Evolutionary conservation across 2,888 invertebrate genomes (phyloP).

Genomic region (Digitonthophagus gazella): DNA sequence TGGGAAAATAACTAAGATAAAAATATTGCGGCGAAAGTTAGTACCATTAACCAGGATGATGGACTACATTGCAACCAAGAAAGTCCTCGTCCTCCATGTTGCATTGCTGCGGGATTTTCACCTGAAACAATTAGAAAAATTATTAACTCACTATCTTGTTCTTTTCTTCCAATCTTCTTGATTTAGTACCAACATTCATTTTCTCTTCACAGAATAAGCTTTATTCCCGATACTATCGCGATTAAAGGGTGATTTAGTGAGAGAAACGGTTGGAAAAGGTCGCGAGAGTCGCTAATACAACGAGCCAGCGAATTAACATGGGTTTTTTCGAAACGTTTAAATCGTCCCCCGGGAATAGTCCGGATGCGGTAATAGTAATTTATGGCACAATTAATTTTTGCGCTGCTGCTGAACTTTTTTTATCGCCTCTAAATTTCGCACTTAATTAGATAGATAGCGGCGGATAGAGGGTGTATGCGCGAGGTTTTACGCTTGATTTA

Average conservation of each 20-base stretch:
- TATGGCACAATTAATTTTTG: neutral
- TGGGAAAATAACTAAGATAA: slow-evolving; percentile 44
- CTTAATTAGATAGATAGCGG: neutral
- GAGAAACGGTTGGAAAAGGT: neutral
- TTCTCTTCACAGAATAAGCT: neutral
- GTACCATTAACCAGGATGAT: slow-evolving; percentile 48
- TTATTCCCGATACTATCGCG: neutral
- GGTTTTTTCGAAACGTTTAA: neutral
- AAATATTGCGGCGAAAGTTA: slow-evolving; percentile 42
- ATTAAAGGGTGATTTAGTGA: neutral
- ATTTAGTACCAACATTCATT: neutral
- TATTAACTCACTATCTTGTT: too few relatives aligned
- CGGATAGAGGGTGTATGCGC: neutral
- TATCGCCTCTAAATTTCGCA: neutral
- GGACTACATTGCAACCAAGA: slow-evolving; percentile 52
- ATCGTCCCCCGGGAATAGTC: neutral
- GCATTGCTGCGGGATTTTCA: slow-evolving; percentile 57
- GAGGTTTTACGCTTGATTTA: neutral
- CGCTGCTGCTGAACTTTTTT: neutral
- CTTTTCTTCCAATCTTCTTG: too few relatives aligned
- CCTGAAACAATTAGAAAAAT: slow-evolving; percentile 49
- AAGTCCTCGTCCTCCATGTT: slow-evolving; percentile 52
- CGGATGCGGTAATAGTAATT: neutral
- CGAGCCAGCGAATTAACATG: neutral
- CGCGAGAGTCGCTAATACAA: neutral